phyloP scores from a whole-genome alignment of 2,797 vertebrate genomes.

The Anableps anableps region DNA sequence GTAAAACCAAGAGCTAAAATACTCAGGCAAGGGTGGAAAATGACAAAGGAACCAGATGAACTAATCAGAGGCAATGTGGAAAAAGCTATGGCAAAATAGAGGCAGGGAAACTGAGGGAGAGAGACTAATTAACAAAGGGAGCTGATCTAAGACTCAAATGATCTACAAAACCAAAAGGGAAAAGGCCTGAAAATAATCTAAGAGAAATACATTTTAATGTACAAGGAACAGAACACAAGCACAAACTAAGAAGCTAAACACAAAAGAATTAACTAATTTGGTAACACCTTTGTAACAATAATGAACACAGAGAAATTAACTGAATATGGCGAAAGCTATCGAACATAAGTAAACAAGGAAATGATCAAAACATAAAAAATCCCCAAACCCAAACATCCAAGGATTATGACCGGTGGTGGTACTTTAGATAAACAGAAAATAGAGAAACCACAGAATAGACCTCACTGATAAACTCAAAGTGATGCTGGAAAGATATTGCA shows the following conservation, averaged over 20 bases:
- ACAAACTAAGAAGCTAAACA: background rate
- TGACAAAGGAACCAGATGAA: background rate
- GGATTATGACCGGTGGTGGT: background rate
- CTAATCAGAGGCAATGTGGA: background rate
- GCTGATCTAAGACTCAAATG: background rate
- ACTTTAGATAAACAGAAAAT: slow-evolving; percentile 10
- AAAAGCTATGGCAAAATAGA: background rate
- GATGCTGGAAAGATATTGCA: slow-evolving; percentile 53
- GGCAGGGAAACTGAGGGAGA: background rate
- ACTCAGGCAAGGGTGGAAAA: no score
- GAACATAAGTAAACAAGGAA: background rate
- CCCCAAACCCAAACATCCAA: background rate
- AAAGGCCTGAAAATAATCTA: background rate
- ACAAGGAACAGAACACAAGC: background rate
- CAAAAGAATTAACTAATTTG: background rate
- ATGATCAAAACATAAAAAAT: background rate
- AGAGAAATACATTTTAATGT: background rate
- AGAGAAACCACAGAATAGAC: slow-evolving; percentile 27
- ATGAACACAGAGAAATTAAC: background rate
- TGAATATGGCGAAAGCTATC: background rate
- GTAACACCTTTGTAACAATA: background rate
- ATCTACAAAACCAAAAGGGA: background rate
- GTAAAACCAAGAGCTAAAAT: no score
- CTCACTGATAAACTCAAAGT: slow-evolving; percentile 53
- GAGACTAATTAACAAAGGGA: background rate